Evolutionary conservation across 2,113 vertebrate species (phyloP).

Genomic region (Stegostoma tigrinum): DNA sequence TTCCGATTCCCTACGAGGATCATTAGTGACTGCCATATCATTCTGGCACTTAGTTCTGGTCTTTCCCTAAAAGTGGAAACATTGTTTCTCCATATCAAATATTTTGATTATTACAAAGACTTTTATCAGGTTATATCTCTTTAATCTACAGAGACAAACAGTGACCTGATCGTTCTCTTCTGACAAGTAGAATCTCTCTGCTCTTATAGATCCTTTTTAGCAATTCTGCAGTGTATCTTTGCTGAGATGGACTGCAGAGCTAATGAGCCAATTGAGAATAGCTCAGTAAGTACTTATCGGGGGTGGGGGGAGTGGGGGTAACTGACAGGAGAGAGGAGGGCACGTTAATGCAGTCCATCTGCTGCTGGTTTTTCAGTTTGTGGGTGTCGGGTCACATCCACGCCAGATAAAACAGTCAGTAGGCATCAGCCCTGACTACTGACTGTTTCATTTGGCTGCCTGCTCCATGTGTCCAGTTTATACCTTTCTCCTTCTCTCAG

Average conservation of each 20-base stretch:
- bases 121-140: neutral
- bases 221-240: neutral
- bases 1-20: neutral
- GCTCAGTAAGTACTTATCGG: too few species aligned
- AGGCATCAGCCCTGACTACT: neutral
- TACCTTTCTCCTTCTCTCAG: neutral
- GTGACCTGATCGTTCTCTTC: neutral
- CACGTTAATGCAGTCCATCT: neutral
- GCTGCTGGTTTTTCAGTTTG: neutral
- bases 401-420: neutral
- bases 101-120: neutral
- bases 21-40: neutral
- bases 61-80: neutral
- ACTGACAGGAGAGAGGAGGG: too few species aligned
- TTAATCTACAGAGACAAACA: neutral
- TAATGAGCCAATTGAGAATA: too few species aligned
- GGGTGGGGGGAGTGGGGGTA: too few species aligned
- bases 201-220: neutral
- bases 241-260: neutral
- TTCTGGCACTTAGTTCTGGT: neutral
- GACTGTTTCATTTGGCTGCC: neutral
- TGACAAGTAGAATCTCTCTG: neutral
- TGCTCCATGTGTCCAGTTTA: too few species aligned
- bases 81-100: neutral
- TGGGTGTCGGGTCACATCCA: neutral